phyloP scores from a whole-genome alignment of 2,888 invertebrate genomes.

The Geophilus truncorum region DNA sequence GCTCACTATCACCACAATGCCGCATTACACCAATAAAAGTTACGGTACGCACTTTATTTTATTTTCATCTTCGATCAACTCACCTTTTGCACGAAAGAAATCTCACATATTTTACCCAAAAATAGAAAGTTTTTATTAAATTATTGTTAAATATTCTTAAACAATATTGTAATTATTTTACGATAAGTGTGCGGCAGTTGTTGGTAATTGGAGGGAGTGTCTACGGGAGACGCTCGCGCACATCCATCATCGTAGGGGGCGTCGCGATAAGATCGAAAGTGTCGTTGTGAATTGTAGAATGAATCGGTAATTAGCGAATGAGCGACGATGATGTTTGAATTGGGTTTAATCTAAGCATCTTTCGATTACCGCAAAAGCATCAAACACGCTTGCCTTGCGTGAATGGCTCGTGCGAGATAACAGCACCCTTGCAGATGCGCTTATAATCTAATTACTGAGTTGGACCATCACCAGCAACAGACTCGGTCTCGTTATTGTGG shows the following conservation, averaged over 20 bases:
- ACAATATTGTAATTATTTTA: background rate
- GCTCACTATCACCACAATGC: background rate
- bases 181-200: background rate
- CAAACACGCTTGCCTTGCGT: background rate
- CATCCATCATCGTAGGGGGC: background rate
- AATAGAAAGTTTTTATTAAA: background rate
- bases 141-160: background rate
- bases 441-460: background rate
- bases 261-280: background rate
- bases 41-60: background rate
- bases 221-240: background rate
- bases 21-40: background rate
- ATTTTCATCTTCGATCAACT: background rate
- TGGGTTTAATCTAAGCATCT: background rate
- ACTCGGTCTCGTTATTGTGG: background rate
- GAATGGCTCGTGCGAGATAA: constrained; percentile 5
- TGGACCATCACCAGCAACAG: background rate
- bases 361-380: background rate
- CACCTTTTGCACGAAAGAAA: background rate
- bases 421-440: background rate
- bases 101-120: background rate
- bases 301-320: constrained; percentile 10
- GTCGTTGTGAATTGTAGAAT: background rate
- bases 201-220: background rate
- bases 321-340: background rate